phyloP scores from a whole-genome alignment of 1,140 invertebrate species.

The Bombus impatiens region DNA sequence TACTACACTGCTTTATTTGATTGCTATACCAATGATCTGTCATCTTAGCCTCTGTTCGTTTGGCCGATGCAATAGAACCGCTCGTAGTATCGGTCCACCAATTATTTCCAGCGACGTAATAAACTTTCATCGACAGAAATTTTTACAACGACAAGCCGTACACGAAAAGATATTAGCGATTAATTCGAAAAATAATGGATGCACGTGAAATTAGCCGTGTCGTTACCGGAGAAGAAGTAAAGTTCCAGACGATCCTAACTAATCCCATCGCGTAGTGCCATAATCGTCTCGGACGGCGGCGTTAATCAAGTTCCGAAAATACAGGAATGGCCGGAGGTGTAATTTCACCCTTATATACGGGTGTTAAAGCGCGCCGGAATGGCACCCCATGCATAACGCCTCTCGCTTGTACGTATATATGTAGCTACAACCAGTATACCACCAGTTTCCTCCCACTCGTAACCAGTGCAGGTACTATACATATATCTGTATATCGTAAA shows the following conservation, averaged over 20 bases:
- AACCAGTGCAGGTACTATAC: slow-evolving; percentile 60
- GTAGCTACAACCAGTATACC: slow-evolving; percentile 42
- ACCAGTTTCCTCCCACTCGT: slow-evolving; percentile 59
- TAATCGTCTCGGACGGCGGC: slow-evolving; percentile 65
- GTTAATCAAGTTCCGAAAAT: slow-evolving; percentile 76
- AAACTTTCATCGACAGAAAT: background rate
- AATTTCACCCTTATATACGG: slow-evolving; percentile 72
- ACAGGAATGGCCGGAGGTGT: slow-evolving; percentile 69
- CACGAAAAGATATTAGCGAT: background rate
- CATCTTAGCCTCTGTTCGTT: background rate
- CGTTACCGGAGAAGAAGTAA: slow-evolving; percentile 32
- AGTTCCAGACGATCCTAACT: slow-evolving; percentile 56
- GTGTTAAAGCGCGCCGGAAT: slow-evolving; percentile 73
- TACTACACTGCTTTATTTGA: too few relatives aligned
- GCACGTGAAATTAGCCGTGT: background rate
- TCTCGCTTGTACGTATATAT: slow-evolving; percentile 42
- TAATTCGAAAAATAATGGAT: background rate
- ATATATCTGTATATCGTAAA: slow-evolving; percentile 70
- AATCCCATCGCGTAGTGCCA: slow-evolving; percentile 63
- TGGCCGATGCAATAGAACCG: too few relatives aligned
- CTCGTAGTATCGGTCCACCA: too few relatives aligned
- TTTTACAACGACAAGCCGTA: background rate
- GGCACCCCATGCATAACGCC: slow-evolving; percentile 72
- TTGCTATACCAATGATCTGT: too few relatives aligned
- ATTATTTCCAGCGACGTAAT: background rate